Conservation (phyloP, 2,888 invertebrate species). For the Endotricha flammealis region DNA sequence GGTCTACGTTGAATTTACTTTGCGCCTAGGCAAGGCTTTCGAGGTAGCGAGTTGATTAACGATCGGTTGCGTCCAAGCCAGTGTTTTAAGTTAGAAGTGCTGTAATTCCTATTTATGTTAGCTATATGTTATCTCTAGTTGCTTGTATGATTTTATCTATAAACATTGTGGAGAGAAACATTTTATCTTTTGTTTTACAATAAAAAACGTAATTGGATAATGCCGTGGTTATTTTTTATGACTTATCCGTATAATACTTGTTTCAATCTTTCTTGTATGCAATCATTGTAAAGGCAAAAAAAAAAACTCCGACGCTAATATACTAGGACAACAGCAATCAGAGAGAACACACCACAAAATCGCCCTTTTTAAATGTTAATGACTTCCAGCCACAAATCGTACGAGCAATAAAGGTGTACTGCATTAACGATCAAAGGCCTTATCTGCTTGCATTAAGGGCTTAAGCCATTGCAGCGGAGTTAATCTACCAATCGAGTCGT, state of each 20-base stretch:
- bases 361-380: slow-evolving; percentile 6
- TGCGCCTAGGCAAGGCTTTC: neutral
- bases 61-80: neutral
- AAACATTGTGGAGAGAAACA: too few species aligned
- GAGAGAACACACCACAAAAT: slow-evolving; percentile 2
- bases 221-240: too few species aligned
- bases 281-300: too few species aligned
- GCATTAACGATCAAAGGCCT: slow-evolving; percentile 30
- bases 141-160: too few species aligned
- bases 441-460: slow-evolving; percentile 32
- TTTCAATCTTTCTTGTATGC: too few species aligned
- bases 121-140: too few species aligned
- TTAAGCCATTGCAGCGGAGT: slow-evolving; percentile 25
- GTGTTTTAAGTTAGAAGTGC: too few species aligned
- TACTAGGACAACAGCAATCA: neutral
- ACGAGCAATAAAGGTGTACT: neutral
- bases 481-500: slow-evolving; percentile 33
- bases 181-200: too few species aligned
- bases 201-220: too few species aligned
- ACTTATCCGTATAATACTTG: too few species aligned
- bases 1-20: neutral
- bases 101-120: too few species aligned
- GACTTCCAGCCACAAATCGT: slow-evolving; percentile 8
- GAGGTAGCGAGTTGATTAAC: neutral
- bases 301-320: neutral